Evolutionary conservation across 2,888 invertebrate genomes (phyloP).

Genomic region (Tenodera sinensis): DNA sequence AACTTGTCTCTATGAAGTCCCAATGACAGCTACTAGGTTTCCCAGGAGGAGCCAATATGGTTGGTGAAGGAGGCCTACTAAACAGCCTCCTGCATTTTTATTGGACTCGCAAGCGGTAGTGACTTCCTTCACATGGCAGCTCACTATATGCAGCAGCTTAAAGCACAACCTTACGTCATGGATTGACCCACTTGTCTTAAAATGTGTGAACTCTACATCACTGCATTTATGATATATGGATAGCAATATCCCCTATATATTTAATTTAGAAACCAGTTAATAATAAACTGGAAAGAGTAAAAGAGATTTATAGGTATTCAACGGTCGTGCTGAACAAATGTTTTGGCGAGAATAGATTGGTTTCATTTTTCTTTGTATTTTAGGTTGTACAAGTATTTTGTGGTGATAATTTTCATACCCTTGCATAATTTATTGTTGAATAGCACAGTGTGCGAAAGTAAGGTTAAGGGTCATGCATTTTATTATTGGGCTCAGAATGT

Average conservation of each 20-base stretch:
- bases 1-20: conserved; percentile 75
- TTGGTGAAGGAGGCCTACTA: conserved; percentile 29
- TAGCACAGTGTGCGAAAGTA: neutral
- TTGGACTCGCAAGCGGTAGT: conserved; percentile 32
- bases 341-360: neutral
- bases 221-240: neutral
- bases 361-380: neutral
- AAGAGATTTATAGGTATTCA: neutral
- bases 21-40: conserved; percentile 69
- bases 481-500: neutral
- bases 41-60: conserved; percentile 29
- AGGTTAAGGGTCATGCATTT: neutral
- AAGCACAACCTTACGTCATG: neutral
- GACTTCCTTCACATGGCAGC: neutral
- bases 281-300: neutral
- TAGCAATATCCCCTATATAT: neutral
- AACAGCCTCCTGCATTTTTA: conserved; percentile 31
- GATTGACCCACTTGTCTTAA: neutral
- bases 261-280: neutral
- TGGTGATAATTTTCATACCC: neutral
- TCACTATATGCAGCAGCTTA: neutral
- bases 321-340: neutral
- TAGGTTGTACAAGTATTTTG: neutral
- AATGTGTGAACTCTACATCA: neutral
- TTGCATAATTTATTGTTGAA: neutral